phyloP scores from a whole-genome alignment of 2,888 invertebrate species.

The Parochlus steinenii region DNA sequence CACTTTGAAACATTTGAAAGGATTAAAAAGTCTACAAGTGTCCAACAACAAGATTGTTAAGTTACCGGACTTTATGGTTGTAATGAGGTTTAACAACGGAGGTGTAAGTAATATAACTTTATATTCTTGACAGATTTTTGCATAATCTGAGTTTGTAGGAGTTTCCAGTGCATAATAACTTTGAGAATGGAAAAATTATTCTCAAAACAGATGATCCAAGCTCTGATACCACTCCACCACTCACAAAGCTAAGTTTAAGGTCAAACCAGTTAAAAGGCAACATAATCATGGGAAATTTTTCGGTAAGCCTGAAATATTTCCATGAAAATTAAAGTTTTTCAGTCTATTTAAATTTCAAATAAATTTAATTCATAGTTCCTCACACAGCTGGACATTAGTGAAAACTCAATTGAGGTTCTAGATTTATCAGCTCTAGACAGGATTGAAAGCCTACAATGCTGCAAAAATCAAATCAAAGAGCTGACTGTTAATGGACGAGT shows the following conservation, averaged over 20 bases:
- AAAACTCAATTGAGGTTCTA: slow-evolving; percentile 67
- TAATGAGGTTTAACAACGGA: slow-evolving; percentile 31
- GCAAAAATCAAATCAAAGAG: slow-evolving; percentile 57
- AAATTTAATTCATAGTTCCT: slow-evolving; percentile 43
- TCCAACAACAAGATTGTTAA: slow-evolving; percentile 35
- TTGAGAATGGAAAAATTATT: slow-evolving; percentile 19
- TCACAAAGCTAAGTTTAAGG: slow-evolving; percentile 57
- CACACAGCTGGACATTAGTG: slow-evolving; percentile 66
- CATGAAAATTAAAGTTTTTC: slow-evolving; percentile 7
- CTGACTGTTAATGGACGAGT: slow-evolving; percentile 62
- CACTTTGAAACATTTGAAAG: slow-evolving; percentile 39
- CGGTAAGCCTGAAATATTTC: slow-evolving; percentile 37
- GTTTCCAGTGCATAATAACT: slow-evolving; percentile 2
- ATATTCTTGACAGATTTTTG: neutral
- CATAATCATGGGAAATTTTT: slow-evolving; percentile 71
- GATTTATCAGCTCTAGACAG: slow-evolving; percentile 65
- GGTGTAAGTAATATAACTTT: slow-evolving; percentile 7
- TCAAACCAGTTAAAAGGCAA: slow-evolving; percentile 66
- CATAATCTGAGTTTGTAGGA: slow-evolving; percentile 1
- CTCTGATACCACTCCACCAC: slow-evolving; percentile 27
- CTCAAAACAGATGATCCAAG: slow-evolving; percentile 16
- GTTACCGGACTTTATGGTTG: slow-evolving; percentile 33
- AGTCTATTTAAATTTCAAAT: slow-evolving; percentile 3
- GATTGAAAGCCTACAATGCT: slow-evolving; percentile 58
- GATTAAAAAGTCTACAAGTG: slow-evolving; percentile 41